These are phyloP conservation scores for Artibeus jamaicensis DNA, from an alignment of 2,797 vertebrate genomes.

Conservation along the genomic window DNA sequence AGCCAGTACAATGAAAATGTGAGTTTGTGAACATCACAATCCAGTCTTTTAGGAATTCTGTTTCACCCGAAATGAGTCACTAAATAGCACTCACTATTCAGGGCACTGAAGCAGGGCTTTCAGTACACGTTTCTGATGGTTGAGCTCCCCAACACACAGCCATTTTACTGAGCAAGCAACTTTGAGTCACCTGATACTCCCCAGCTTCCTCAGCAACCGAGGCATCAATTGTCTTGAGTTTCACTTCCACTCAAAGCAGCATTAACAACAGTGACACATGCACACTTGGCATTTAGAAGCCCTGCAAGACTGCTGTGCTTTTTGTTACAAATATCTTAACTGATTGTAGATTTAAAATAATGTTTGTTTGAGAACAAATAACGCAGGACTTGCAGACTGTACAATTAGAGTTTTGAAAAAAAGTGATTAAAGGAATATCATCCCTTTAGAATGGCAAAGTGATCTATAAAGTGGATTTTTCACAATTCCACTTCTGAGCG, in stretches of 20 bases:
- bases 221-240: constrained; percentile 60
- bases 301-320: constrained; percentile 74
- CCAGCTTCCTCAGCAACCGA: constrained; percentile 61
- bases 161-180: background rate
- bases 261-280: constrained; percentile 68
- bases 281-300: constrained; percentile 57
- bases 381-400: constrained; percentile 19
- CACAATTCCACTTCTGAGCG: constrained; percentile 46
- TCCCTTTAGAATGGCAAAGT: background rate
- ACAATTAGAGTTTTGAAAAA: background rate
- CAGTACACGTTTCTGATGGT: background rate
- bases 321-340: constrained; percentile 73
- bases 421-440: constrained; percentile 17
- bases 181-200: background rate
- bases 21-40: background rate
- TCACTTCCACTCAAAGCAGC: constrained; percentile 66
- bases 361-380: constrained; percentile 61
- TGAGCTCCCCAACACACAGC: background rate
- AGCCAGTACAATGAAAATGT: background rate
- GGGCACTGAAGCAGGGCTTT: constrained; percentile 39
- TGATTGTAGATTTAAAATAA: constrained; percentile 71
- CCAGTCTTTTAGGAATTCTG: background rate
- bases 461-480: constrained; percentile 32
- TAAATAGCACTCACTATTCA: constrained; percentile 41
- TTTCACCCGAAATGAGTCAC: constrained; percentile 55